Base-by-base conservation (phyloP, 1,140 invertebrate genomes). In the Lasioglossum albipes region DNA sequence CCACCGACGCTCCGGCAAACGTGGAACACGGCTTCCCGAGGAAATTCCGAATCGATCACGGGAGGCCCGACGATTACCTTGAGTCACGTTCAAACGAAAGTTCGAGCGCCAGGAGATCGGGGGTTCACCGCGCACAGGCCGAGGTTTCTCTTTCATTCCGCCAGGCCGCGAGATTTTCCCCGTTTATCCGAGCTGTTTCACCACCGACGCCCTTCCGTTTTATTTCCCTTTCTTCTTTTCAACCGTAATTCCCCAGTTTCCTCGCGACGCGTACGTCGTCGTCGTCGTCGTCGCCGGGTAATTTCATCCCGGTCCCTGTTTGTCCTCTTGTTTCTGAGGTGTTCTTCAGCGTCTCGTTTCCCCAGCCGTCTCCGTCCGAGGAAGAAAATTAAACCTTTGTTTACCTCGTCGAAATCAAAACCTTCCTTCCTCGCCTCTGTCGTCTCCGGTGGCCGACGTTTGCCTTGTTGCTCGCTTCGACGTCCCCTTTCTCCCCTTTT, bases 261-360 rank as follows among this genome's bases (percentile, higher is more conserved):
- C 45, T 22, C 62, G 36, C 16, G 52, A 12, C 52, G 52, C 27
- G 52, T 49, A 78, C 73, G 79, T 62, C 67, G 54, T 52, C 71
- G 57, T 80, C 74, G 61, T 52, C n/a, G n/a, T n/a, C 45, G 74
- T 74, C 74, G 61, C 42, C 61, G 74, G 65, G 71, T 84, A 84
- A 79, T 86, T 82, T 79, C 61, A 67, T 77, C 77, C 61, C 59
- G 36, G 57, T 7, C 65, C 41, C 41, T 67, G 65, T 72, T 36
- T 64, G 45, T 66, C 67, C 54, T 65, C 73, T 20, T 36, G 31
- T 41, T 74, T 52, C 18, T n/a, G 31, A 20, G 52, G 68, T 22
- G 45, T 65, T 42, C n/a, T 68, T 36, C 62, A 64, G 10, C 61
- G 52, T 66, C 52, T n/a, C 65, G 45, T 20, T 22, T 45, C 20